These are phyloP conservation scores for Tamandua tetradactyla DNA, from an alignment of 2,797 vertebrate genomes.

Conservation along the genomic window DNA sequence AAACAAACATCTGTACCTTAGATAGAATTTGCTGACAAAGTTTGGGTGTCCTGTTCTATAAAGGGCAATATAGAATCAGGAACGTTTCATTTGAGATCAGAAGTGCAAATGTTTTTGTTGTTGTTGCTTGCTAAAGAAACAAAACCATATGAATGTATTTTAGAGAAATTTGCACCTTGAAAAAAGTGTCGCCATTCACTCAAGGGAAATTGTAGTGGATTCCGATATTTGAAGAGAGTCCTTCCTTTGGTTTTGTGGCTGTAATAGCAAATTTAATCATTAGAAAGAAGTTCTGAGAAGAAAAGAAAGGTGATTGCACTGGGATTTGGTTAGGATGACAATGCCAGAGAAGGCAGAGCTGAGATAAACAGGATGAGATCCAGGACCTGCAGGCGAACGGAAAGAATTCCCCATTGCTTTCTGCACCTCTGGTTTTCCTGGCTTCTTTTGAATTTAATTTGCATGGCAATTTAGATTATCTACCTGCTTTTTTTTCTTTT, in stretches of 20 bases:
- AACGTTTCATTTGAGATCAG: not conserved
- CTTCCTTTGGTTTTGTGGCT: not conserved
- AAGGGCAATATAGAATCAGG: not conserved
- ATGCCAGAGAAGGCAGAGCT: not conserved
- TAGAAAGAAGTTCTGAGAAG: not conserved
- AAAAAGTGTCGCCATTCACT: not conserved
- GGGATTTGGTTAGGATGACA: not conserved
- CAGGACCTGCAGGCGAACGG: not conserved
- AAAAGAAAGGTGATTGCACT: not conserved
- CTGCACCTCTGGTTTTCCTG: not conserved
- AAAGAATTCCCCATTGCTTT: constrained; percentile 18
- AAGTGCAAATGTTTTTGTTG: not conserved
- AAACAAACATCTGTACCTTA: not conserved
- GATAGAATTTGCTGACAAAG: constrained; percentile 23
- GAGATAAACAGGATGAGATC: not conserved
- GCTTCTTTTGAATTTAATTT: constrained; percentile 7
- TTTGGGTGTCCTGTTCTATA: constrained; percentile 12
- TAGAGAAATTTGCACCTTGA: not conserved
- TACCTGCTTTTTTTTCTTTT: not conserved
- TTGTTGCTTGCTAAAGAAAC: constrained; percentile 17
- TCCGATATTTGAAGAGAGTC: not conserved
- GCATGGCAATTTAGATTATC: not conserved
- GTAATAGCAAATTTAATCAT: constrained; percentile 19
- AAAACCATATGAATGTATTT: not conserved
- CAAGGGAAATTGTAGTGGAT: not conserved